Evolutionary conservation across 2,797 vertebrate genomes (phyloP), one percentile per base, ranked within the genome.

Genomic region (Danio albolineatus): DNA sequence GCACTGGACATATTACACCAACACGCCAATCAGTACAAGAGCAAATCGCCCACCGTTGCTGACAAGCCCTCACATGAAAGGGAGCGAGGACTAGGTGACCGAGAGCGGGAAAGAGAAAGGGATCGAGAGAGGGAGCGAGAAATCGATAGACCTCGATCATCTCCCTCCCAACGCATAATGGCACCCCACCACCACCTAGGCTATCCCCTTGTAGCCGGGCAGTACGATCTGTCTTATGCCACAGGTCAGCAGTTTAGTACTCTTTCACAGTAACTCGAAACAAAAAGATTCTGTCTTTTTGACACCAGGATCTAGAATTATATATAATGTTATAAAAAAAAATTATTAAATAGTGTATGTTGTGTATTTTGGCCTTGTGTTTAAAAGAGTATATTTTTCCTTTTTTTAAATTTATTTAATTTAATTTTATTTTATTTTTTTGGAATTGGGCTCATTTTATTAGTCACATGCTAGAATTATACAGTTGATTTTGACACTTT

Each of bases 1-100:
- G 96, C 97, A 64, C 92, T 99, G 90, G 97, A 99, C 82, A 95
- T 98, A 91, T 90, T 99, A 88, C 97, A 99, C 91, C 97, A 98
- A 85, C 97, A 97, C 0, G 96, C 96, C 91, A 97, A 95, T 92
- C 96, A 98, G 87, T 99, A 98, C 94, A 98, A 98, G 91, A 98
- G 96, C 95, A 99, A 98, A 90, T 99, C 98, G 0, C 98, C 98
- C 62, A 98, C 98, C 59, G 97, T 99, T 84, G 95, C 95, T 0
- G 98, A 99, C 90, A 99, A 99, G 92, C 89, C 94, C 0, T 89
- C 96, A 83, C 97, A 97, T 76, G 97, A 99, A 85, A 88, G 91
- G 73, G 94, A 95, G 74, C 78, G 95, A 6, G 94, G 94, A 81
- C 93, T 92, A 0, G 86, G 78, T 1, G 92, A 93, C 41, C 91